Evolutionary conservation across 2,888 invertebrate species (phyloP).

Genomic region (Spicauda simplicius): DNA sequence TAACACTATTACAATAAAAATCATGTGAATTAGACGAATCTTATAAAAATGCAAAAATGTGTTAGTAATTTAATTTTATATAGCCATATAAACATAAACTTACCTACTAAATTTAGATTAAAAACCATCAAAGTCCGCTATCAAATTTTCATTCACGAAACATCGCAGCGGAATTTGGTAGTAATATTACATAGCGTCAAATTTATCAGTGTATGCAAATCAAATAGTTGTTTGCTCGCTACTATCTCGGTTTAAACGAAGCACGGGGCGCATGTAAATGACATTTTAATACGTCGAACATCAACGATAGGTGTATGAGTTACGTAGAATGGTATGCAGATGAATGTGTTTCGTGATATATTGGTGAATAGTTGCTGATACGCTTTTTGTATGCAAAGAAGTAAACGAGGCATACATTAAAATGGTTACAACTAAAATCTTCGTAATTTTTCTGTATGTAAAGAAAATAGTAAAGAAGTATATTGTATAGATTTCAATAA

Average conservation of each 20-base stretch:
- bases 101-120: too few species aligned
- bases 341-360: not conserved
- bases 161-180: not conserved
- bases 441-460: too few species aligned
- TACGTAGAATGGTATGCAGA: constrained; percentile 12
- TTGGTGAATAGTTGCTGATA: not conserved
- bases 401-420: not conserved
- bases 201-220: constrained; percentile 17
- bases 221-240: constrained; percentile 6
- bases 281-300: constrained; percentile 42
- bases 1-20: too few species aligned
- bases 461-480: too few species aligned
- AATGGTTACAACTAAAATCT: too few species aligned
- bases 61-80: too few species aligned
- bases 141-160: not conserved
- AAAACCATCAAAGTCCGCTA: not conserved
- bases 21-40: too few species aligned
- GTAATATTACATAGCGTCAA: not conserved
- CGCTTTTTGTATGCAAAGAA: not conserved
- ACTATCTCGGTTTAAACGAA: constrained; percentile 35
- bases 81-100: too few species aligned
- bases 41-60: too few species aligned
- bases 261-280: constrained; percentile 43
- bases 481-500: too few species aligned
- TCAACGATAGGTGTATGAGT: constrained; percentile 1